These are phyloP conservation scores for Zophobas atratus DNA, from an alignment of 1,140 invertebrate genomes.

Conservation along the genomic window DNA sequence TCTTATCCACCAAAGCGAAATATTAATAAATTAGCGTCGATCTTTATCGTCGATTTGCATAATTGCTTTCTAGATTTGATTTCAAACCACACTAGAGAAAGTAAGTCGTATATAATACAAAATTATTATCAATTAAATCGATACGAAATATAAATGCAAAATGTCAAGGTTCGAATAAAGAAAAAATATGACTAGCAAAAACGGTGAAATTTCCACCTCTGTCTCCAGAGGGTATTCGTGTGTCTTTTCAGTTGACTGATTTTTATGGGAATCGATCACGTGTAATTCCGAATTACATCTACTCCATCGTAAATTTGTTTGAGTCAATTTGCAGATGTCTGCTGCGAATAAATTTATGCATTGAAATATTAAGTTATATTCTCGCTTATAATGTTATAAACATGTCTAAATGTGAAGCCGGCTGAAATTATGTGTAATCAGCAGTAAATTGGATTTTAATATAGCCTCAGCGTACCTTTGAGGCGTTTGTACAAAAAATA, in stretches of 20 bases:
- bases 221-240: neutral
- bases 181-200: neutral
- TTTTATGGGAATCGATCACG: slow-evolving; percentile 29
- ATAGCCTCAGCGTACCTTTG: slow-evolving; percentile 27
- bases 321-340: slow-evolving; percentile 41
- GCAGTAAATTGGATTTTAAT: slow-evolving; percentile 43
- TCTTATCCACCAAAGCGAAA: neutral
- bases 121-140: slow-evolving; percentile 40
- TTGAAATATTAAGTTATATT: slow-evolving; percentile 43
- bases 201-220: neutral
- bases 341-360: slow-evolving; percentile 36
- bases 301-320: slow-evolving; percentile 35
- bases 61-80: slow-evolving; percentile 16
- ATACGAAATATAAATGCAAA: slow-evolving; percentile 10
- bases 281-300: slow-evolving; percentile 22
- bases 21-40: slow-evolving; percentile 19
- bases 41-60: slow-evolving; percentile 16
- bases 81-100: slow-evolving; percentile 1
- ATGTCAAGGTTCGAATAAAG: slow-evolving; percentile 11
- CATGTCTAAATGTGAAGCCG: slow-evolving; percentile 42
- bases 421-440: slow-evolving; percentile 40
- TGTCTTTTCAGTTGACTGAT: neutral
- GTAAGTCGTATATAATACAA: slow-evolving; percentile 1
- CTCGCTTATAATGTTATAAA: slow-evolving; percentile 43
- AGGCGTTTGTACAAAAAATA: slow-evolving; percentile 14